A percentile compares a stretch with the other conserved stretches of the same genome.
Conservation (phyloP, 1,140 invertebrate species). For the Drusus annulatus region DNA sequence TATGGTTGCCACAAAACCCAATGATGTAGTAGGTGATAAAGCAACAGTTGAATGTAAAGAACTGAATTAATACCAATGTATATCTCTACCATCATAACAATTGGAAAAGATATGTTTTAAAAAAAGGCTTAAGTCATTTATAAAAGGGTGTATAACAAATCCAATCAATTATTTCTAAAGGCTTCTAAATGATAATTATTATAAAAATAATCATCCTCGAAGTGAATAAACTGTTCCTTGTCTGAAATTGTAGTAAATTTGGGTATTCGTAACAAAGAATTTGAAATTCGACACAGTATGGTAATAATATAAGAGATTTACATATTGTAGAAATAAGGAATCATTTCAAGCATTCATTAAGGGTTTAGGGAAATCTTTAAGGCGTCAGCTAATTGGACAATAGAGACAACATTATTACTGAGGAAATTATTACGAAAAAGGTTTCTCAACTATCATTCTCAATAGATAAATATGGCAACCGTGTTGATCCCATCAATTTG, state of each 20-base stretch:
- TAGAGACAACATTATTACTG: background rate
- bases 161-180: no score
- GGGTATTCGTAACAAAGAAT: slow-evolving; percentile 5
- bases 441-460: background rate
- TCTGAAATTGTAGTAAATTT: no score
- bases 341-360: slow-evolving; percentile 8
- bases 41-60: no score
- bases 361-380: background rate
- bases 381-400: slow-evolving; percentile 19
- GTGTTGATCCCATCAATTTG: slow-evolving; percentile 36
- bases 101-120: no score
- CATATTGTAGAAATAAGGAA: background rate
- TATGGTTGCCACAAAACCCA: background rate
- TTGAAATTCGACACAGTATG: slow-evolving; percentile 4
- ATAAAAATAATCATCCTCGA: no score
- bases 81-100: no score
- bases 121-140: no score
- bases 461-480: slow-evolving; percentile 34
- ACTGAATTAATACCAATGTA: no score
- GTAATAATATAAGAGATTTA: slow-evolving; percentile 10
- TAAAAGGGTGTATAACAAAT: no score
- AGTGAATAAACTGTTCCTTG: no score
- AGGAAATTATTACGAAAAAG: slow-evolving; percentile 13
- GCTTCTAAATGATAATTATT: no score
- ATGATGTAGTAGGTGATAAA: no score